Conservation (phyloP, 2,797 vertebrate genomes). For the Nannoperca australis region DNA sequence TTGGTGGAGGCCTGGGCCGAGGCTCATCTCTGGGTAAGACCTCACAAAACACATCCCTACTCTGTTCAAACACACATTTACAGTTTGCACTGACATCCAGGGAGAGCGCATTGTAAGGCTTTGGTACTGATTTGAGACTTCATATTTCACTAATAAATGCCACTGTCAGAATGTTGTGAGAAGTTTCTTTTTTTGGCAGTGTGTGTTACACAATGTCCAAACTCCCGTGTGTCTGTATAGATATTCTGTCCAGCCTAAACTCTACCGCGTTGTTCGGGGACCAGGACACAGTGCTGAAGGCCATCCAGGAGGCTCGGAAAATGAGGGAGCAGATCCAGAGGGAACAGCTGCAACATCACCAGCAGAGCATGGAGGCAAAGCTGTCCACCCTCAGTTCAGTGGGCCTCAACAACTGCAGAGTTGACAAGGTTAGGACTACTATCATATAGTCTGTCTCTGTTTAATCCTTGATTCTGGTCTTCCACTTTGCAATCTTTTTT, state of each 20-base stretch:
- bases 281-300: constrained; percentile 99
- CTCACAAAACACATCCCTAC: constrained; percentile 32
- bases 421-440: constrained; percentile 90
- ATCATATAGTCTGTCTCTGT: constrained; percentile 11
- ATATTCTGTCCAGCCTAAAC: constrained; percentile 99
- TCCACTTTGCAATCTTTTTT: constrained; percentile 41
- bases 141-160: constrained; percentile 15
- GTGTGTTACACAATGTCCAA: neutral
- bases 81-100: neutral
- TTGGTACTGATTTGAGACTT: neutral
- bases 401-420: constrained; percentile 92
- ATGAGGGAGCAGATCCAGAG: constrained; percentile 99
- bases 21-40: constrained; percentile 93
- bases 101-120: constrained; percentile 9
- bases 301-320: constrained; percentile 99
- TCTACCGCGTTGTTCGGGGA: constrained; percentile 98
- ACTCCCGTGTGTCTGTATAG: constrained; percentile 73
- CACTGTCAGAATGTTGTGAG: constrained; percentile 9
- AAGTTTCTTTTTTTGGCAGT: neutral
- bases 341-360: constrained; percentile 93
- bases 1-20: constrained; percentile 88
- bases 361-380: constrained; percentile 94
- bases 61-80: constrained; percentile 27
- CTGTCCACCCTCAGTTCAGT: constrained; percentile 91
- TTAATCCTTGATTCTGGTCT: constrained; percentile 31